Percentiles rank a stretch among this genome's conserved stretches.
Evolutionary conservation across 2,797 vertebrate genomes (phyloP).

Genomic region (Eulemur coronatus): DNA sequence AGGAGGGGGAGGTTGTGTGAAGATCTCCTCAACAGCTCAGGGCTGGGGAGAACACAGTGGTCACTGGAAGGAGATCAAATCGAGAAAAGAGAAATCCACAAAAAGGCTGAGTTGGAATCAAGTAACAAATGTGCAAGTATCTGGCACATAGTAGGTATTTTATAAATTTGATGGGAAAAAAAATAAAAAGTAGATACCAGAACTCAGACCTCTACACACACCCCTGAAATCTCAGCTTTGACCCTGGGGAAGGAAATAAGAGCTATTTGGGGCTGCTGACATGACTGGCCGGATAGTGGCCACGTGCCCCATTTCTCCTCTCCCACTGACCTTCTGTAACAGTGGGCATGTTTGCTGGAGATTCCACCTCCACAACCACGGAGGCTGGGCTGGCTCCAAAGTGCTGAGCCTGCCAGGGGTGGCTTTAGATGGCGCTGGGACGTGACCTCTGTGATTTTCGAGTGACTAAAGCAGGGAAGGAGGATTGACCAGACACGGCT

Average conservation of each 20-base stretch:
- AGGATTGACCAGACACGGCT: background rate
- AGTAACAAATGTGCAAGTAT: background rate
- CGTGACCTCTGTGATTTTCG: background rate
- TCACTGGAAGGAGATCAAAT: background rate
- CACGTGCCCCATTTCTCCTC: background rate
- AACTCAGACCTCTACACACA: background rate
- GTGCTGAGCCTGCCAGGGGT: background rate
- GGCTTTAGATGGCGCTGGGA: background rate
- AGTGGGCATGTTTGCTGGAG: background rate
- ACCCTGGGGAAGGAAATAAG: background rate
- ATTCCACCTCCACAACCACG: background rate
- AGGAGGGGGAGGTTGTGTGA: background rate
- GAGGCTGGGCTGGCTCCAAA: background rate
- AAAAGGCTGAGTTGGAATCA: background rate
- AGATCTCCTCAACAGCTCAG: background rate
- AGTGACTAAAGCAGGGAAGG: background rate
- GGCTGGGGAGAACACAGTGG: background rate
- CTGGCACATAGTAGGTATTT: background rate
- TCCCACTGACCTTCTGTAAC: background rate
- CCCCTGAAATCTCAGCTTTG: background rate
- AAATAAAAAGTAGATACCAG: background rate
- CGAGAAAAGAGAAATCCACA: background rate
- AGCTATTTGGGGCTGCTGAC: conserved; percentile 17
- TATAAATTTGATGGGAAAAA: background rate
- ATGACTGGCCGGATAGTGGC: background rate